Conservation (phyloP, 2,888 invertebrate genomes). For the Gymnosoma rotundatum region DNA sequence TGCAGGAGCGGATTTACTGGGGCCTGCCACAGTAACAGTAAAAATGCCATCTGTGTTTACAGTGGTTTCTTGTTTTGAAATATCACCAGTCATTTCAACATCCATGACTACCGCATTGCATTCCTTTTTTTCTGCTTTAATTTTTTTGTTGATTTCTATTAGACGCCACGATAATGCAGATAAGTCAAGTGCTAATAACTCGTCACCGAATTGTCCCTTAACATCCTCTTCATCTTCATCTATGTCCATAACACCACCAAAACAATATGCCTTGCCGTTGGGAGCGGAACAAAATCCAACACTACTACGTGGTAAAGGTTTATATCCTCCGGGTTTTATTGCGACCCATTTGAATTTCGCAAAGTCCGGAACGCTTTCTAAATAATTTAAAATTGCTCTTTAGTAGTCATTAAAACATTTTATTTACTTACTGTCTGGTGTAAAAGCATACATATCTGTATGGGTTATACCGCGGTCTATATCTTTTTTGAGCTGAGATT, state of each 20-base stretch:
- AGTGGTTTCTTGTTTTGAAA: constrained; percentile 77
- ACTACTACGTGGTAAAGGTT: constrained; percentile 87
- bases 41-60: constrained; percentile 90
- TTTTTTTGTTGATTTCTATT: constrained; percentile 83
- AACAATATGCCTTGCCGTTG: constrained; percentile 88
- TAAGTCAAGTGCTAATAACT: constrained; percentile 89
- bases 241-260: constrained; percentile 93
- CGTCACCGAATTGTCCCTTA: constrained; percentile 91
- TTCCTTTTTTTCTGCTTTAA: constrained; percentile 74
- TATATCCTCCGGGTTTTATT: constrained; percentile 86
- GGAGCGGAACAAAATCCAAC: constrained; percentile 86
- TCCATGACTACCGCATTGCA: constrained; percentile 62
- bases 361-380: constrained; percentile 84
- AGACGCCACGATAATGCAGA: constrained; percentile 87
- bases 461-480: constrained; percentile 88
- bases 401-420: neutral
- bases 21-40: constrained; percentile 87
- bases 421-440: constrained; percentile 85
- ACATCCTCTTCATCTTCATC: constrained; percentile 92
- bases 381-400: neutral
- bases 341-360: constrained; percentile 89
- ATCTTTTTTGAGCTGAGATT: constrained; percentile 88
- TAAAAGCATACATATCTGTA: constrained; percentile 87
- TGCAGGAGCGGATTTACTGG: constrained; percentile 29
- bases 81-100: constrained; percentile 76